Evolutionary conservation across 2,797 vertebrate species (phyloP).

Genomic region (Esox lucius): DNA sequence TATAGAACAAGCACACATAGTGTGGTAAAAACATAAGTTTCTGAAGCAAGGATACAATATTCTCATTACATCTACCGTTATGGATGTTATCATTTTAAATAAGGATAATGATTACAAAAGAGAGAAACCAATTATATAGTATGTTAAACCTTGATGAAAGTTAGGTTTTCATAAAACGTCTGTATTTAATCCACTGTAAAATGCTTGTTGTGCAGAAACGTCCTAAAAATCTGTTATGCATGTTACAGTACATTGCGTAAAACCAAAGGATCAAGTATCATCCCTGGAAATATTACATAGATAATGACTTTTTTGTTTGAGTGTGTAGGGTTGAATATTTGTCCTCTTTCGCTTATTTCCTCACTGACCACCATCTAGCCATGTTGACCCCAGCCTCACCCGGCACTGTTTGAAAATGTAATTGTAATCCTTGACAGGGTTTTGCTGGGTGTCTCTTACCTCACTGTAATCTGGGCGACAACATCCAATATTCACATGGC

Average conservation of each 20-base stretch:
- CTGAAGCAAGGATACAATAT: too few species aligned
- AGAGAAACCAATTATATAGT: too few species aligned
- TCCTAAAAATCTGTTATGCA: too few species aligned
- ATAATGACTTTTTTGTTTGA: constrained; percentile 38
- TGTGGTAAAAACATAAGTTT: too few species aligned
- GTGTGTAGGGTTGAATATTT: background rate
- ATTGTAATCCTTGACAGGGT: constrained; percentile 76
- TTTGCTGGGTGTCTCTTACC: constrained; percentile 78
- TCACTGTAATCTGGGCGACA: constrained; percentile 73
- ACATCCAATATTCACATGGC: constrained; percentile 71
- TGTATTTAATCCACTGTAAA: too few species aligned
- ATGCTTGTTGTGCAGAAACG: too few species aligned
- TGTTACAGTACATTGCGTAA: background rate
- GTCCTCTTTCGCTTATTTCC: background rate
- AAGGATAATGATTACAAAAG: too few species aligned
- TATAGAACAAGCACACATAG: too few species aligned
- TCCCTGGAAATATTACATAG: constrained; percentile 26
- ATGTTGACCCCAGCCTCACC: constrained; percentile 68
- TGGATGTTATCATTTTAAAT: too few species aligned
- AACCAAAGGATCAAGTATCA: constrained; percentile 6
- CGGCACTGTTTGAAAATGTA: constrained; percentile 72
- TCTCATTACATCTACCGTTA: too few species aligned
- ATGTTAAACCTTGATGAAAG: too few species aligned
- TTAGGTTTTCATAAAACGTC: too few species aligned
- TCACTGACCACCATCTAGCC: constrained; percentile 33